These are phyloP conservation scores for Heteromyza rotundicornis DNA, from an alignment of 2,888 invertebrate genomes.

Conservation along the genomic window DNA sequence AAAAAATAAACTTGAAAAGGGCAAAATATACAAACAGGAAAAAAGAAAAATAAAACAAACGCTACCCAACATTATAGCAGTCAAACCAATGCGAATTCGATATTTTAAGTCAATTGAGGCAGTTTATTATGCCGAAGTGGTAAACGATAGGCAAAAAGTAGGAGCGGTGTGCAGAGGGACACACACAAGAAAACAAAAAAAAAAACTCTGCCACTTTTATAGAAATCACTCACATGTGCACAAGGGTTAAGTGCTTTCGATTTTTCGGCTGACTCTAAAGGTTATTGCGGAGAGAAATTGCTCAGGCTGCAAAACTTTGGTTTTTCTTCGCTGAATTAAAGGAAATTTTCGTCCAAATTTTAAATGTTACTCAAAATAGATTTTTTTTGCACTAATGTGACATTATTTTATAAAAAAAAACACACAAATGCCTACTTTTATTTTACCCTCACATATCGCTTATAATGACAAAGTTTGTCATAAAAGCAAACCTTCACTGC, in stretches of 20 bases:
- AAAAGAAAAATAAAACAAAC: slow-evolving; percentile 40
- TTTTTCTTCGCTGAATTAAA: too few species aligned
- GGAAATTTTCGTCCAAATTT: too few species aligned
- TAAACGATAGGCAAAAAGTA: neutral
- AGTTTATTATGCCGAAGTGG: slow-evolving; percentile 18
- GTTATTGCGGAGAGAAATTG: too few species aligned
- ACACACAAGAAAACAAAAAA: too few species aligned
- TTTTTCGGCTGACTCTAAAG: slow-evolving; percentile 38
- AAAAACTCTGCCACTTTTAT: neutral
- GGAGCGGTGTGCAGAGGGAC: too few species aligned
- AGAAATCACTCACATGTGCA: slow-evolving; percentile 21
- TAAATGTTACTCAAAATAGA: too few species aligned
- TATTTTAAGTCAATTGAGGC: slow-evolving; percentile 47
- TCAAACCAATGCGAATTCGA: slow-evolving; percentile 39
- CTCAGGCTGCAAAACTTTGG: too few species aligned
- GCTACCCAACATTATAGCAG: slow-evolving; percentile 23
- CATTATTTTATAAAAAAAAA: too few species aligned
- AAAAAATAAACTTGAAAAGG: neutral
- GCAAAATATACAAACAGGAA: neutral
- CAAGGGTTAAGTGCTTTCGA: slow-evolving; percentile 51
- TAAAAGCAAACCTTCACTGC: neutral
- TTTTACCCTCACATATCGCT: neutral
- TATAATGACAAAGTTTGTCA: neutral
- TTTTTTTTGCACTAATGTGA: too few species aligned
- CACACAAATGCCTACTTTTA: slow-evolving; percentile 30